phyloP scores from a whole-genome alignment of 2,888 invertebrate genomes.

The Bursaphelenchus okinawaensis region DNA sequence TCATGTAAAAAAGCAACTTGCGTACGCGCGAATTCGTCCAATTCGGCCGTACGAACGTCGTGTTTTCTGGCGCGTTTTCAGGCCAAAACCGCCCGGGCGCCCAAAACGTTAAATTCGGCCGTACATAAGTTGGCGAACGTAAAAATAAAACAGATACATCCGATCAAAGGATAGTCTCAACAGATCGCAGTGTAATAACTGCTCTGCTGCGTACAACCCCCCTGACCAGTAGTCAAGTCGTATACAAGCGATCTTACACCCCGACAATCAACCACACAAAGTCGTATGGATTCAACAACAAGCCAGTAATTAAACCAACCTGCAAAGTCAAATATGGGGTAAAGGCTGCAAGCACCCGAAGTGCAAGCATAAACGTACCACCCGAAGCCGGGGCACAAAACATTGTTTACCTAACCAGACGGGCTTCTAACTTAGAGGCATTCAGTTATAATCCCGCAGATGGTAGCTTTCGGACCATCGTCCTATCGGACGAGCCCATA shows the following conservation, averaged over 20 bases:
- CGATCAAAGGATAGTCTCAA: slow-evolving; percentile 64
- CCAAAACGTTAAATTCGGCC: background rate
- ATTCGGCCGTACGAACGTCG: background rate
- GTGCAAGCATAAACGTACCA: slow-evolving; percentile 6
- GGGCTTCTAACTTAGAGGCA: slow-evolving; percentile 66
- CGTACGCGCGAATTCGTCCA: background rate
- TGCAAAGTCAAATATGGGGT: slow-evolving; percentile 11
- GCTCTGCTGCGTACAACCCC: slow-evolving; percentile 67
- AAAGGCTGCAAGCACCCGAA: slow-evolving; percentile 2
- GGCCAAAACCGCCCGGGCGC: too few species aligned
- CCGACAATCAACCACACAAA: slow-evolving; percentile 60
- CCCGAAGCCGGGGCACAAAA: slow-evolving; percentile 10
- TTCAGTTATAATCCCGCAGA: slow-evolving; percentile 66
- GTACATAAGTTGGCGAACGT: background rate
- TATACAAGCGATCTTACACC: slow-evolving; percentile 67
- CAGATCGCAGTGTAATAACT: slow-evolving; percentile 63
- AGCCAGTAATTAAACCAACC: background rate
- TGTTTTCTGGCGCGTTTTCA: background rate
- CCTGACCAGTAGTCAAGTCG: slow-evolving; percentile 66
- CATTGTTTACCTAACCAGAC: slow-evolving; percentile 60
- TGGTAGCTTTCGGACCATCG: slow-evolving; percentile 69
- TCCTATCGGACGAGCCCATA: slow-evolving; percentile 66
- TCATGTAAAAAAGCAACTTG: too few species aligned
- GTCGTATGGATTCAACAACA: slow-evolving; percentile 11
- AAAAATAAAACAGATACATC: slow-evolving; percentile 27